Percentiles rank a stretch among this genome's conserved stretches.
These are phyloP conservation scores for Aleiodes testaceus DNA, from an alignment of 2,888 invertebrate species.

Conservation along the genomic window DNA sequence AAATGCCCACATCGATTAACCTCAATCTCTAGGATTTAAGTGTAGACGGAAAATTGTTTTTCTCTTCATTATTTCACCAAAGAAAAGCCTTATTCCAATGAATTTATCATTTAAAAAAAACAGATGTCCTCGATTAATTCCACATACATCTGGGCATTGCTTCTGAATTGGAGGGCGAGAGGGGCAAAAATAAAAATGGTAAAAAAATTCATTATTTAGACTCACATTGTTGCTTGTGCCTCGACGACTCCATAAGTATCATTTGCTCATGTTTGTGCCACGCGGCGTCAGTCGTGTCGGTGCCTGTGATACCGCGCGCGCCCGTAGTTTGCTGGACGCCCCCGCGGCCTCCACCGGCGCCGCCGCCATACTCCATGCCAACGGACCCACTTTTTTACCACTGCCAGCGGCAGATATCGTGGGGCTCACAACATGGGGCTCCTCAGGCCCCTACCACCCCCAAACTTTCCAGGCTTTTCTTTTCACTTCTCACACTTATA, in stretches of 20 bases:
- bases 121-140: too few relatives aligned
- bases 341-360: constrained; percentile 58
- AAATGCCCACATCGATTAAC: constrained; percentile 41
- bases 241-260: constrained; percentile 72
- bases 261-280: constrained; percentile 73
- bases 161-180: too few relatives aligned
- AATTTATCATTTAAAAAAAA: too few relatives aligned
- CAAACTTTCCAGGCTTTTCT: constrained; percentile 43
- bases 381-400: constrained; percentile 60
- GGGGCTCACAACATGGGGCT: constrained; percentile 71
- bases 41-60: neutral
- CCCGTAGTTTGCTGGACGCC: constrained; percentile 65
- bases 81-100: too few relatives aligned
- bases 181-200: too few relatives aligned
- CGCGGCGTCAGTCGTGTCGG: constrained; percentile 71
- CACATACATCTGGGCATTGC: too few relatives aligned
- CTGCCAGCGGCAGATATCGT: constrained; percentile 66
- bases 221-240: constrained; percentile 72
- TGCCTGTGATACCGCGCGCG: constrained; percentile 67
- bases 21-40: constrained; percentile 33
- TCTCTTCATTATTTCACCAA: too few relatives aligned
- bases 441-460: constrained; percentile 48
- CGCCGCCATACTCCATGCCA: constrained; percentile 71
- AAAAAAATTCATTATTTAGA: constrained; percentile 32
- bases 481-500: too few relatives aligned